Conservation (phyloP, 1,140 invertebrate genomes). For the Drosophila littoralis region DNA sequence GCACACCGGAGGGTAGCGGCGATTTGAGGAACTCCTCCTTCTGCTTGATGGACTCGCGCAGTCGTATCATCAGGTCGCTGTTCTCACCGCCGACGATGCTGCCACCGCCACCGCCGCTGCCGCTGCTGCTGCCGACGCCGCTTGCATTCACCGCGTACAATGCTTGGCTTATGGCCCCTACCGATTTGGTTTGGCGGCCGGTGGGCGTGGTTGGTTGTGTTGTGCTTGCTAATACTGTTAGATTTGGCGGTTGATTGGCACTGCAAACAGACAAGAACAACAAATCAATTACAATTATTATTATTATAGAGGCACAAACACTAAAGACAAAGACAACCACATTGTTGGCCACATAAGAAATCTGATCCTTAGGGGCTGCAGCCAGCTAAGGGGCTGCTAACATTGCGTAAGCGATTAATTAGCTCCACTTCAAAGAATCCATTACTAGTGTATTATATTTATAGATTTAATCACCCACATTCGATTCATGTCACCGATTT, state of each 20-base stretch:
- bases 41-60: slow-evolving; percentile 92
- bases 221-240: slow-evolving; percentile 81
- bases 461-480: no score
- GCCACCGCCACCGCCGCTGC: slow-evolving; percentile 17
- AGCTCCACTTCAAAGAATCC: no score
- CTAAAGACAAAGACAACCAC: no score
- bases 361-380: no score
- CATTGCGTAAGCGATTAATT: no score
- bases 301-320: no score
- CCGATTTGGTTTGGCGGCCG: slow-evolving; percentile 61
- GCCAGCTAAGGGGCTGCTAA: no score
- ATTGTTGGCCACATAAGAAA: no score
- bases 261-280: slow-evolving; percentile 46
- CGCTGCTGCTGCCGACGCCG: slow-evolving; percentile 17
- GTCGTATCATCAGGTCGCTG: slow-evolving; percentile 80
- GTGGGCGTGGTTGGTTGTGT: slow-evolving; percentile 58
- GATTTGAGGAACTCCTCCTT: slow-evolving; percentile 94
- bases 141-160: slow-evolving; percentile 50
- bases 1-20: slow-evolving; percentile 85
- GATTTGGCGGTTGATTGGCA: slow-evolving; percentile 77
- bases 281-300: slow-evolving; percentile 14
- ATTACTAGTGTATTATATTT: no score
- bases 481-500: no score
- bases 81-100: slow-evolving; percentile 56
- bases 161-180: slow-evolving; percentile 54